These are phyloP conservation scores for Orgyia antiqua DNA, from an alignment of 2,888 invertebrate genomes.

Conservation along the genomic window DNA sequence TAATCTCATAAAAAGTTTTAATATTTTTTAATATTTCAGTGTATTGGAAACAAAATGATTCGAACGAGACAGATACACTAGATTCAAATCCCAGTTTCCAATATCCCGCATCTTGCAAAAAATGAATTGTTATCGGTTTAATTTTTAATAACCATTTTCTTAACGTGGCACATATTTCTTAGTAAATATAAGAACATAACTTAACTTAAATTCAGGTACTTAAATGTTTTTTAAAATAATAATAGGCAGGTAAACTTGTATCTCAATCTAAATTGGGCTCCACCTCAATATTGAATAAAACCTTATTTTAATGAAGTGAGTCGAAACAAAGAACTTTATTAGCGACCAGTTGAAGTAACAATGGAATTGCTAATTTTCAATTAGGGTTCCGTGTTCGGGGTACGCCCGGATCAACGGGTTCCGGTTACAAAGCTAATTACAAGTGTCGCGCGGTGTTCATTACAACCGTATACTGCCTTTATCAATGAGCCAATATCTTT, in stretches of 20 bases:
- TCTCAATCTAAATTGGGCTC: background rate
- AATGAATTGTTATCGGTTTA: no score
- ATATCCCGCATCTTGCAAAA: no score
- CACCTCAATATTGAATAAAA: background rate
- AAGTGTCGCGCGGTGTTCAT: conserved; percentile 49
- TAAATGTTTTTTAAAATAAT: background rate
- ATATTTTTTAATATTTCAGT: no score
- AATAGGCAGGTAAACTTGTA: no score
- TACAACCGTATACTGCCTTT: conserved; percentile 24
- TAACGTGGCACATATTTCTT: no score
- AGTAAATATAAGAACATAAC: no score
- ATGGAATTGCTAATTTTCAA: conserved; percentile 55
- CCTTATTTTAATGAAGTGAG: conserved; percentile 3
- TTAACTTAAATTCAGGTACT: no score
- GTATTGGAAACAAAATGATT: no score
- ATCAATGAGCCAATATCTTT: conserved; percentile 9
- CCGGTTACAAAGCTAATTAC: conserved; percentile 70
- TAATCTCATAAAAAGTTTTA: no score
- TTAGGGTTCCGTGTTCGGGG: conserved; percentile 38
- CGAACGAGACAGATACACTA: no score
- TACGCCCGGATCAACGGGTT: conserved; percentile 36
- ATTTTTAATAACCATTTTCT: no score
- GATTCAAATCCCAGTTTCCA: no score
- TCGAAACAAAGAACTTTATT: conserved; percentile 43
- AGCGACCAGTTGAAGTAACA: conserved; percentile 36